Evolutionary conservation across 2,888 invertebrate species (phyloP).

Genomic region (Nephrotoma guestfalica): DNA sequence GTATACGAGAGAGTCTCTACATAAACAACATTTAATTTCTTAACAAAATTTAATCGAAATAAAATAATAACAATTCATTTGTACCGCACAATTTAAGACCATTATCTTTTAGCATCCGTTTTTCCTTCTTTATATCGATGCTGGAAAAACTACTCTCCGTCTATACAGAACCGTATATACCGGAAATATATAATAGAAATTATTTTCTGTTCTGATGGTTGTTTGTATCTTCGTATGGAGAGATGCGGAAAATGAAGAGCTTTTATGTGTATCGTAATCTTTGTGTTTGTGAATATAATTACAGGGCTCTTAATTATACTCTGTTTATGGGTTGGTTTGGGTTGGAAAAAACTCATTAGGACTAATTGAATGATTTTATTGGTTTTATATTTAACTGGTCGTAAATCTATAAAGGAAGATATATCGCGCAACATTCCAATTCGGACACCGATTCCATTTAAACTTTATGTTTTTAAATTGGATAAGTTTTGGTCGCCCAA

Average conservation of each 20-base stretch:
- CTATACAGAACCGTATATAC: background rate
- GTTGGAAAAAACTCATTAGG: background rate
- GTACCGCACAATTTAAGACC: constrained; percentile 15
- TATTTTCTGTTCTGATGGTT: background rate
- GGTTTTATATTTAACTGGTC: background rate
- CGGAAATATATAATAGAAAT: background rate
- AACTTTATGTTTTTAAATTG: background rate
- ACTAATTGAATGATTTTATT: background rate
- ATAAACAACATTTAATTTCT: background rate
- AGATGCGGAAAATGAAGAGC: background rate
- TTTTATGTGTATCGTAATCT: background rate
- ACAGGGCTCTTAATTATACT: background rate
- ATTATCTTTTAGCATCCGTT: background rate
- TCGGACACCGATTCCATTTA: background rate
- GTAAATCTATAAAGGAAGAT: background rate
- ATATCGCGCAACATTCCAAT: background rate
- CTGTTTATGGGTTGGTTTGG: background rate
- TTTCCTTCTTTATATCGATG: background rate
- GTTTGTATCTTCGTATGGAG: background rate
- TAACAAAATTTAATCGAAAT: background rate
- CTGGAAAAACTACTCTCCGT: background rate
- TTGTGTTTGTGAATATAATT: background rate
- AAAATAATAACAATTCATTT: constrained; percentile 13
- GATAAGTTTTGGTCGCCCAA: background rate
- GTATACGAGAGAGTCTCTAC: background rate